Evolutionary conservation across 2,888 invertebrate species (phyloP).

Genomic region (Sceliomorpha sp.): DNA sequence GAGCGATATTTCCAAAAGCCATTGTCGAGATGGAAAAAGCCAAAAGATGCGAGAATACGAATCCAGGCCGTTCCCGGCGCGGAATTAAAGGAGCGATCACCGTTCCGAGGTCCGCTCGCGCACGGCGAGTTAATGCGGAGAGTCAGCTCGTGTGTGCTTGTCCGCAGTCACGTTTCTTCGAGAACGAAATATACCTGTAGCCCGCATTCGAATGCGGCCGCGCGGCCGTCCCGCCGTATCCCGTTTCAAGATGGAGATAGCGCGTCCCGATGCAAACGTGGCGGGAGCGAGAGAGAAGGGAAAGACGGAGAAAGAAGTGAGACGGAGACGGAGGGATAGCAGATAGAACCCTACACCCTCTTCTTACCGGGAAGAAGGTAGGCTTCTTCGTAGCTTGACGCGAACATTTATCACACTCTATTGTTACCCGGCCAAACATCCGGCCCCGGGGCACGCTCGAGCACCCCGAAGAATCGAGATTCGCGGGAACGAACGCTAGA

Average conservation of each 20-base stretch:
- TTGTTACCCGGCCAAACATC: conserved; percentile 74
- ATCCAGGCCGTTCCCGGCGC: too few relatives aligned
- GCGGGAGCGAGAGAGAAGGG: not conserved
- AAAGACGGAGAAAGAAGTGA: conserved; percentile 55
- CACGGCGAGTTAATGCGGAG: conserved; percentile 41
- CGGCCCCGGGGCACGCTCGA: conserved; percentile 64
- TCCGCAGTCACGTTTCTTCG: conserved; percentile 45
- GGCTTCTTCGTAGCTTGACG: conserved; percentile 66
- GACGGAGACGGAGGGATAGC: conserved; percentile 16
- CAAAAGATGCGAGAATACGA: too few relatives aligned
- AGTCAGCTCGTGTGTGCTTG: conserved; percentile 37
- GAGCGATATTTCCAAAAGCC: too few relatives aligned
- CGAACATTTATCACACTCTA: conserved; percentile 76
- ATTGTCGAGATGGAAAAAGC: too few relatives aligned
- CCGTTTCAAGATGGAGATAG: conserved; percentile 79
- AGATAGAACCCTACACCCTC: conserved; percentile 53
- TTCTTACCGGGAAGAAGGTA: conserved; percentile 58
- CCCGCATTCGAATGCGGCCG: conserved; percentile 72
- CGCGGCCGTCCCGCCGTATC: conserved; percentile 74
- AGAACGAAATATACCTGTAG: conserved; percentile 58
- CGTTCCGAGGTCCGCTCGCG: conserved; percentile 3
- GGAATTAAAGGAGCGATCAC: not conserved
- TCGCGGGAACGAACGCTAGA: conserved; percentile 59
- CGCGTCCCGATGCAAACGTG: conserved; percentile 61
- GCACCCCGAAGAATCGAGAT: conserved; percentile 64